Conservation (phyloP, 2,797 vertebrate genomes). For the Lindbergichthys nudifrons region DNA sequence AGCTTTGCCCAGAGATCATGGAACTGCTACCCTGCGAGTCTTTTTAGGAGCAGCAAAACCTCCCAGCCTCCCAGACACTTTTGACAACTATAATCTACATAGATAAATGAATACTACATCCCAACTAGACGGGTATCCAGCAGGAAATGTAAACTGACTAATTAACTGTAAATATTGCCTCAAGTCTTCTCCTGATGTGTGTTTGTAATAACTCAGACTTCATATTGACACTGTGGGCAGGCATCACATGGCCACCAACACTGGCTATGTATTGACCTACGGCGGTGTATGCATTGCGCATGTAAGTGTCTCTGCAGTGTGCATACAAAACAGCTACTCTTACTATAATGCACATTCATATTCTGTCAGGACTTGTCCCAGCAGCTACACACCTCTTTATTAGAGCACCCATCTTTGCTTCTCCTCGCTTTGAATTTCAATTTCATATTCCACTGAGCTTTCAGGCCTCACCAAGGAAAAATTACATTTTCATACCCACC, state of each 20-base stretch:
- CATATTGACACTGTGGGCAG: conserved; percentile 18
- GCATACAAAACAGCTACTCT: conserved; percentile 9
- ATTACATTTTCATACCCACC: conserved; percentile 47
- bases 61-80: conserved; percentile 27
- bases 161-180: conserved; percentile 8
- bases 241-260: conserved; percentile 11
- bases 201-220: conserved; percentile 15
- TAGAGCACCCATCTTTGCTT: conserved; percentile 10
- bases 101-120: not conserved
- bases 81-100: conserved; percentile 14
- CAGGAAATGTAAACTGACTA: conserved; percentile 17
- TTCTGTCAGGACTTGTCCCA: conserved; percentile 11
- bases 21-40: conserved; percentile 37
- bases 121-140: not conserved
- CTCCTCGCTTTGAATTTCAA: conserved; percentile 51
- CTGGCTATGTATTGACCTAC: conserved; percentile 28
- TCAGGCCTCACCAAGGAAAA: conserved; percentile 26
- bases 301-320: conserved; percentile 6
- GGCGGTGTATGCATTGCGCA: not conserved
- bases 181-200: conserved; percentile 15
- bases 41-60: conserved; percentile 36
- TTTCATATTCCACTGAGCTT: conserved; percentile 55
- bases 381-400: conserved; percentile 6
- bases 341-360: not conserved
- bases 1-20: conserved; percentile 57